Evolutionary conservation across 2,888 invertebrate species (phyloP).

Genomic region (Cephus pulcher): DNA sequence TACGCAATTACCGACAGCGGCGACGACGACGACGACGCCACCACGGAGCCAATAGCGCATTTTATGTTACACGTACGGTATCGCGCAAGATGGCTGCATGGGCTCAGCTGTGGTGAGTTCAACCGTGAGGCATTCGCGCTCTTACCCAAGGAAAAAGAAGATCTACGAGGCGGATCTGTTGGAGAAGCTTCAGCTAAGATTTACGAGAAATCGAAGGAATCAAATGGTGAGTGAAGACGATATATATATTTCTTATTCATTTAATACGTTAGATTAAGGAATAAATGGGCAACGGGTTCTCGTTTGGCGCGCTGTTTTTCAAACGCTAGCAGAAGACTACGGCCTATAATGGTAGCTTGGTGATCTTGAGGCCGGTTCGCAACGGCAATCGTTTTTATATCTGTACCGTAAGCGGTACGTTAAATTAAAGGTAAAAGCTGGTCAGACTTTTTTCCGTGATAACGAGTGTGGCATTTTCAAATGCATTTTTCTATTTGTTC

Average conservation of each 20-base stretch:
- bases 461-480: background rate
- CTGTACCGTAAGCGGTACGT: background rate
- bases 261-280: background rate
- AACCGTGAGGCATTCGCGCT: conserved; percentile 46
- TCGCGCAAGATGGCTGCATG: conserved; percentile 53
- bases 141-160: conserved; percentile 34
- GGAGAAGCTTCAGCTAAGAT: conserved; percentile 27
- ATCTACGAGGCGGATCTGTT: conserved; percentile 31
- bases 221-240: conserved; percentile 48
- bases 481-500: background rate
- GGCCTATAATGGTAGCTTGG: background rate
- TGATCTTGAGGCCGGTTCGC: background rate
- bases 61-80: conserved; percentile 9
- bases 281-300: conserved; percentile 22
- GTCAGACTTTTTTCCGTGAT: background rate
- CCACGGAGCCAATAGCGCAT: background rate
- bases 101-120: conserved; percentile 57
- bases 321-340: conserved; percentile 41
- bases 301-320: conserved; percentile 53
- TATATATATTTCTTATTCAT: background rate
- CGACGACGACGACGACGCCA: background rate
- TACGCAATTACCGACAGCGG: background rate
- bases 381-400: conserved; percentile 1
- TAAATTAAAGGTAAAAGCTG: background rate
- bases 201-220: conserved; percentile 10